Evolutionary conservation across 2,888 invertebrate species (phyloP).

Genomic region (Tipula lateralis): DNA sequence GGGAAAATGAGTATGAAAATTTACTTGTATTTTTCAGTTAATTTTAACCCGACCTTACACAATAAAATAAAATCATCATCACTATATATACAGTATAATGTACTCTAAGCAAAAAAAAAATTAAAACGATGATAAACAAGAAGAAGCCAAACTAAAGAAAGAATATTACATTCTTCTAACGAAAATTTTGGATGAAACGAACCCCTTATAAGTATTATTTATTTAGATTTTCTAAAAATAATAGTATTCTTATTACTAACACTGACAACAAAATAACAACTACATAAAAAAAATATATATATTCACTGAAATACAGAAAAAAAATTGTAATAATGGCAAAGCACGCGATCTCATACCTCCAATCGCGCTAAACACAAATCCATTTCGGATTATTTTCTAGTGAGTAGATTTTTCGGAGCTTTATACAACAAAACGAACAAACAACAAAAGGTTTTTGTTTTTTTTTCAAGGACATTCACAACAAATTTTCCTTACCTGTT

Average conservation of each 20-base stretch:
- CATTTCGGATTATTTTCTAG: slow-evolving; percentile 1
- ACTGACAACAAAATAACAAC: neutral
- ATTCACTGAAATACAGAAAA: neutral
- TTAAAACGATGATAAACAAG: neutral
- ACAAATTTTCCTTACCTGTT: neutral
- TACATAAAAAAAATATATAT: neutral
- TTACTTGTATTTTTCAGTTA: neutral
- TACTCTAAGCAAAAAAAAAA: neutral
- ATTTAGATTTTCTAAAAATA: slow-evolving; percentile 19
- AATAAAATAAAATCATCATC: neutral
- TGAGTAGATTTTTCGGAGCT: slow-evolving; percentile 19
- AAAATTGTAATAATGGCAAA: neutral
- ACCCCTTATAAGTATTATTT: neutral
- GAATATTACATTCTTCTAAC: neutral
- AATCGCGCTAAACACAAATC: neutral
- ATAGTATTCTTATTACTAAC: neutral
- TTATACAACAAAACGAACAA: neutral
- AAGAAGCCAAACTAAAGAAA: neutral
- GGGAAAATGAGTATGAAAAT: neutral
- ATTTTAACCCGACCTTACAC: neutral
- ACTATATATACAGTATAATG: neutral
- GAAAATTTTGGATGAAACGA: neutral
- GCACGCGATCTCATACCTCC: neutral
- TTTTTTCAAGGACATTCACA: neutral
- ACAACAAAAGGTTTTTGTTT: neutral